Conservation (phyloP, 2,888 invertebrate genomes). For the Aelia acuminata region DNA sequence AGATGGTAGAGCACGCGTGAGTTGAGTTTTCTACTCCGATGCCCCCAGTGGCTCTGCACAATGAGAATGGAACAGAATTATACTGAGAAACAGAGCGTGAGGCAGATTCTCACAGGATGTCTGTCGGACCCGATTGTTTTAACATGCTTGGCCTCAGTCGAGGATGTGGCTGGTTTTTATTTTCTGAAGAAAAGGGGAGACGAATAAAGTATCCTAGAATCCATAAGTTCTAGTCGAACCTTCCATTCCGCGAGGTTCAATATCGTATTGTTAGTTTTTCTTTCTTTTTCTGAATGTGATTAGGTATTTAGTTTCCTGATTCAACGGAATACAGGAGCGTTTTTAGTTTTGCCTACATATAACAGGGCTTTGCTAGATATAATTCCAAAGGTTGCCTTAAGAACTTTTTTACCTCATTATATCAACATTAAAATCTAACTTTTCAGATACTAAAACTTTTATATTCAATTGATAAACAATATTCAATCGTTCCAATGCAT, state of each 20-base stretch:
- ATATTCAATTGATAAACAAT: not conserved
- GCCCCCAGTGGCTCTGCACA: slow-evolving; percentile 39
- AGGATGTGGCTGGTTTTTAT: not conserved
- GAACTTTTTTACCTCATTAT: too few relatives aligned
- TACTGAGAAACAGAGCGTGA: slow-evolving; percentile 39
- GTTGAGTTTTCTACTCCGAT: slow-evolving; percentile 31
- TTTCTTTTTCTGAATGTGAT: too few relatives aligned
- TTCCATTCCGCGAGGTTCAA: too few relatives aligned
- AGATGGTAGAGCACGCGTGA: slow-evolving; percentile 38
- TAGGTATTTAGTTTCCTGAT: too few relatives aligned
- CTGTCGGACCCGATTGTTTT: slow-evolving; percentile 30
- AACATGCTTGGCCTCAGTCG: not conserved
- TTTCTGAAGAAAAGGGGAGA: not conserved
- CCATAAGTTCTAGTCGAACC: too few relatives aligned
- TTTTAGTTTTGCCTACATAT: too few relatives aligned
- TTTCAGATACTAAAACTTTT: not conserved
- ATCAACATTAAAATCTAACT: not conserved
- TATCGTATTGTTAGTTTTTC: too few relatives aligned
- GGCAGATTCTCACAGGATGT: slow-evolving; percentile 29
- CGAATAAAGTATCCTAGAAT: too few relatives aligned
- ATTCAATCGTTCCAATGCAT: not conserved
- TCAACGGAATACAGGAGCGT: too few relatives aligned
- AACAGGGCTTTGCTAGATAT: too few relatives aligned
- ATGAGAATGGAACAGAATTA: slow-evolving; percentile 50
- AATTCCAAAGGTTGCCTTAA: too few relatives aligned